These are phyloP conservation scores for Tipula helvola DNA, from an alignment of 2,888 invertebrate species.

Conservation along the genomic window DNA sequence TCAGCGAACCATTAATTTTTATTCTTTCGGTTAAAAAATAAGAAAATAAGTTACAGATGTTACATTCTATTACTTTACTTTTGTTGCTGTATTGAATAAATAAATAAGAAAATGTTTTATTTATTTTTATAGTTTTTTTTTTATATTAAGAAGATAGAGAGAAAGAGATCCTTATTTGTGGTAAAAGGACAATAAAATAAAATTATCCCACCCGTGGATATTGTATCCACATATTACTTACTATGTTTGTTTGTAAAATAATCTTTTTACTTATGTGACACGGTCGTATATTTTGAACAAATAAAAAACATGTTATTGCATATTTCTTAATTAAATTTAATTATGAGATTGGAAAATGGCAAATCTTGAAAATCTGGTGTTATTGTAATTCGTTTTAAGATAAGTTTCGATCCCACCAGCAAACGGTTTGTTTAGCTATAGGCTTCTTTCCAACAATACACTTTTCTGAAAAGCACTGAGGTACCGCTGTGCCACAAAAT, in stretches of 20 bases:
- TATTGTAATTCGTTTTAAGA: neutral
- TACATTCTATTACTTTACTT: neutral
- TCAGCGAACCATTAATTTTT: neutral
- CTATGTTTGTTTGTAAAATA: neutral
- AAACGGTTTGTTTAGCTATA: too few species aligned
- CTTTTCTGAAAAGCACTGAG: too few species aligned
- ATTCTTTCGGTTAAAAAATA: neutral
- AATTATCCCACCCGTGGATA: neutral
- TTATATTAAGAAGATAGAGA: neutral
- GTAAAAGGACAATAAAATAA: neutral
- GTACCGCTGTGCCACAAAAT: too few species aligned
- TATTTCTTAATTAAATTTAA: neutral
- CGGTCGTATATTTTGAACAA: neutral
- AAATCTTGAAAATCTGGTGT: neutral
- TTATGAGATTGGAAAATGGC: neutral
- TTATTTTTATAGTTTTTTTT: neutral
- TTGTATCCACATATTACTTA: neutral
- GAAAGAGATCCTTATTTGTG: neutral
- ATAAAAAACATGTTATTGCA: neutral
- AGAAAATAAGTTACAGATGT: constrained; percentile 4
- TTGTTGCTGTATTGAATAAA: neutral
- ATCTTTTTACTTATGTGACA: neutral
- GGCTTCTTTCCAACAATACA: too few species aligned
- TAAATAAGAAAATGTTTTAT: neutral
- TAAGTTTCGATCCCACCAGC: too few species aligned